These are phyloP conservation scores for Riparia riparia DNA, from an alignment of 2,113 vertebrate species.

Conservation along the genomic window DNA sequence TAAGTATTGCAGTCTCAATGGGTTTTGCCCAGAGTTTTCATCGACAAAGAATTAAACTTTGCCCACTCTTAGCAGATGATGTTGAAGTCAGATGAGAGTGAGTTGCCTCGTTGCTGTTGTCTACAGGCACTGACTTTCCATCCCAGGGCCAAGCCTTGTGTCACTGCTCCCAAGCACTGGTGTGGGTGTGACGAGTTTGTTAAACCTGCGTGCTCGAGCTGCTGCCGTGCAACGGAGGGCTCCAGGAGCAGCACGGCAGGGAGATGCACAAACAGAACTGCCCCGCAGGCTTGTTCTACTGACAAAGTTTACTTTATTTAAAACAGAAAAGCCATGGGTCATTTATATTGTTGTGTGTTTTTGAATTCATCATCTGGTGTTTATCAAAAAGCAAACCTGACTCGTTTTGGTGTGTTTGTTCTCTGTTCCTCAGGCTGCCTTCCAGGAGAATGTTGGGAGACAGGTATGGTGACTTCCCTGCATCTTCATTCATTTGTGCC, in stretches of 20 bases:
- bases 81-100: background rate
- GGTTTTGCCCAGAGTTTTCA: background rate
- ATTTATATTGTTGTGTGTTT: slow-evolving; percentile 70
- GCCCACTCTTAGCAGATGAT: background rate
- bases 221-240: background rate
- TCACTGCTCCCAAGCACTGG: background rate
- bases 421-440: slow-evolving; percentile 88
- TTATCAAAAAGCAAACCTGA: slow-evolving; percentile 70
- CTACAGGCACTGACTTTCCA: background rate
- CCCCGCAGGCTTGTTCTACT: slow-evolving; percentile 47
- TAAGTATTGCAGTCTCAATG: background rate
- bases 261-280: slow-evolving; percentile 36
- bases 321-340: slow-evolving; percentile 77
- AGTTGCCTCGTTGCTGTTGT: background rate
- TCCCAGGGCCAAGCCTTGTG: background rate
- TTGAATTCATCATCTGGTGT: slow-evolving; percentile 70
- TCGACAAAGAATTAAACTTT: background rate
- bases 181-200: slow-evolving; percentile 25
- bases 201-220: slow-evolving; percentile 36
- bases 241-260: slow-evolving; percentile 19
- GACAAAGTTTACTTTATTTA: slow-evolving; percentile 70
- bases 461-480: slow-evolving; percentile 85
- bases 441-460: slow-evolving; percentile 99
- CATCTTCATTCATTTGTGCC: slow-evolving; percentile 61
- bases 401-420: slow-evolving; percentile 76